Percentiles rank a stretch among this genome's conserved stretches.
phyloP scores from a whole-genome alignment of 2,113 vertebrate genomes.

The Mionectes macconnelli region DNA sequence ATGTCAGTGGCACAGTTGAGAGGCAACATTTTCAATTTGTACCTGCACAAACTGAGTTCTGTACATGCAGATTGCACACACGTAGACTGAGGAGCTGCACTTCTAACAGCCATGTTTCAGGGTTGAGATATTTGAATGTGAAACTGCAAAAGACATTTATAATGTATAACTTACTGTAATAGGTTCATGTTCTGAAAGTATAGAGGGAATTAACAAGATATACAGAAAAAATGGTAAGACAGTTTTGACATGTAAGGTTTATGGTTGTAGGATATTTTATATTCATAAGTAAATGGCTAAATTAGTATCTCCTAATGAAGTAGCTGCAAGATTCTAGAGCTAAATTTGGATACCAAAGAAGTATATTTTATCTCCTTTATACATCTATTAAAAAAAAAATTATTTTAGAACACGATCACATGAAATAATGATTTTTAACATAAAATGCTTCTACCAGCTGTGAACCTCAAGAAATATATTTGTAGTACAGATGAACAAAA shows the following conservation, averaged over 20 bases:
- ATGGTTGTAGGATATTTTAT: background rate
- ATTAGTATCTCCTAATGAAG: background rate
- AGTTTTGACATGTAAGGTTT: background rate
- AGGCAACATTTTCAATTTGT: accelerated
- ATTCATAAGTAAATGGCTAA: background rate
- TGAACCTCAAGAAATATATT: background rate
- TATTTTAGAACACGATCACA: too few relatives aligned
- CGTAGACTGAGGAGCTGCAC: accelerated
- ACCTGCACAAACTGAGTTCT: background rate
- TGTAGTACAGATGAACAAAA: background rate
- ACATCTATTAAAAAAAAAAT: background rate
- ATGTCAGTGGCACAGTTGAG: background rate
- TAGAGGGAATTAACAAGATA: accelerated
- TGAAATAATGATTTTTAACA: background rate
- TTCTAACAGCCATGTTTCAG: too few relatives aligned
- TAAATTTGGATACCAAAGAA: background rate
- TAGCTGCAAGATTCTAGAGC: background rate
- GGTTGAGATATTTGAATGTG: too few relatives aligned
- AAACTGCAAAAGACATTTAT: background rate
- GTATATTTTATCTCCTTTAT: background rate
- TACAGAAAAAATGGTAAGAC: background rate
- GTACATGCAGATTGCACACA: accelerated
- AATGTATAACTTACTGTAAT: background rate
- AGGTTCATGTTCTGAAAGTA: background rate
- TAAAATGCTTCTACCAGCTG: background rate